Conservation (phyloP, 1,140 invertebrate genomes). For the Drosophila nannoptera region DNA sequence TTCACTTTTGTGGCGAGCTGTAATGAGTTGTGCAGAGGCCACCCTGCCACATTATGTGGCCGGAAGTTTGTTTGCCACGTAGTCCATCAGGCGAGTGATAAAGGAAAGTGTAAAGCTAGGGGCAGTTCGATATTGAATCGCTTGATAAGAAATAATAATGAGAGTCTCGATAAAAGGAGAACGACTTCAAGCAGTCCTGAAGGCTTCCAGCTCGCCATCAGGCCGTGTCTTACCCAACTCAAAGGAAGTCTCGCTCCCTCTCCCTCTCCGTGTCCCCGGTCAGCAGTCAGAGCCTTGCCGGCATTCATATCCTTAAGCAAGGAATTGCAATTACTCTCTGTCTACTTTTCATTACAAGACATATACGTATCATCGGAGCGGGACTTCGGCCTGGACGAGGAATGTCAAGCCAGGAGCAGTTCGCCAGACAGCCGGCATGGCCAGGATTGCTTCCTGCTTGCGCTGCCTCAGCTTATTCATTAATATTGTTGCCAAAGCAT, state of each 20-base stretch:
- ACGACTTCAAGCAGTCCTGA: no score
- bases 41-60: constrained; percentile 34
- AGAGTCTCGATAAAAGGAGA: background rate
- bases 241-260: background rate
- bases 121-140: no score
- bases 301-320: constrained; percentile 32
- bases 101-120: background rate
- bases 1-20: constrained; percentile 62
- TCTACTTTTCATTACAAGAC: constrained; percentile 41
- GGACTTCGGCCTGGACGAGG: constrained; percentile 16
- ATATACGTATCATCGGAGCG: constrained; percentile 8
- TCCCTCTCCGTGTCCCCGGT: background rate
- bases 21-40: constrained; percentile 55
- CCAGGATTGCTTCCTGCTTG: constrained; percentile 16
- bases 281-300: constrained; percentile 25
- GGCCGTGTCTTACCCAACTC: background rate
- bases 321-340: constrained; percentile 49
- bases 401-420: constrained; percentile 40
- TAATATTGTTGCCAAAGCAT: constrained; percentile 65
- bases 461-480: constrained; percentile 48
- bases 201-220: background rate
- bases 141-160: background rate
- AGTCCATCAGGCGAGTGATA: constrained; percentile 63
- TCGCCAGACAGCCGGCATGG: constrained; percentile 38
- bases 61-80: constrained; percentile 41